These are phyloP conservation scores for Molossus molossus DNA, from an alignment of 2,797 vertebrate genomes.

Conservation along the genomic window DNA sequence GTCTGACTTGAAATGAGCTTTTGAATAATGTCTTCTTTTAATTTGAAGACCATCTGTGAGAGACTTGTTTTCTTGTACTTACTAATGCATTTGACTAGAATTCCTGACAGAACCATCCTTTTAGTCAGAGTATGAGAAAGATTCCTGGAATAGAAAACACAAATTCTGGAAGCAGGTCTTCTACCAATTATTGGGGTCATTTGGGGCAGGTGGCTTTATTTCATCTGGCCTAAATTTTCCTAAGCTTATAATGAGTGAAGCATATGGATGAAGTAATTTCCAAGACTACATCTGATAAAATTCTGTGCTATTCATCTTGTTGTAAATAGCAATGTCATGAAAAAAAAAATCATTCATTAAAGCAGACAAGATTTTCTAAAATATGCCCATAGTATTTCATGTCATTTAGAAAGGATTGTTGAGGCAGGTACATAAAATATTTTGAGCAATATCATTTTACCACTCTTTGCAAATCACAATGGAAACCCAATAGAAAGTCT, in stretches of 20 bases:
- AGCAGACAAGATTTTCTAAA: slow-evolving; percentile 39
- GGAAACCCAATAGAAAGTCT: not conserved
- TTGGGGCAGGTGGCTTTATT: slow-evolving; percentile 48
- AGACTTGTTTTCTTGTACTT: slow-evolving; percentile 61
- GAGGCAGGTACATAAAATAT: not conserved
- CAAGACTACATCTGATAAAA: slow-evolving; percentile 59
- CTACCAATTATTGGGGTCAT: slow-evolving; percentile 42
- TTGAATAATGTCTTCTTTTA: slow-evolving; percentile 71
- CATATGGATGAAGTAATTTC: slow-evolving; percentile 46
- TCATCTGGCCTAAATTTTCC: slow-evolving; percentile 44
- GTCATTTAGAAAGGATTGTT: not conserved
- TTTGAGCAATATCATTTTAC: not conserved
- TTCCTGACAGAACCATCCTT: slow-evolving; percentile 58
- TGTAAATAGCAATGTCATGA: slow-evolving; percentile 41
- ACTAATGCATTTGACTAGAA: slow-evolving; percentile 52
- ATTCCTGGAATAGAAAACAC: slow-evolving; percentile 50
- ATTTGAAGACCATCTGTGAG: slow-evolving; percentile 45
- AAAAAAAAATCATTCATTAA: not conserved
- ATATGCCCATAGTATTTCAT: not conserved
- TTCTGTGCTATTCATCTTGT: slow-evolving; percentile 47
- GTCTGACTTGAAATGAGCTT: slow-evolving; percentile 51
- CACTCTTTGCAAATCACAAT: not conserved
- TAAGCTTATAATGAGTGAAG: slow-evolving; percentile 46
- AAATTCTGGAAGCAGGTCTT: not conserved
- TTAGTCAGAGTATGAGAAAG: not conserved